Base-by-base conservation (phyloP, 1,140 invertebrate genomes). In the Zaprionus vittiger region DNA sequence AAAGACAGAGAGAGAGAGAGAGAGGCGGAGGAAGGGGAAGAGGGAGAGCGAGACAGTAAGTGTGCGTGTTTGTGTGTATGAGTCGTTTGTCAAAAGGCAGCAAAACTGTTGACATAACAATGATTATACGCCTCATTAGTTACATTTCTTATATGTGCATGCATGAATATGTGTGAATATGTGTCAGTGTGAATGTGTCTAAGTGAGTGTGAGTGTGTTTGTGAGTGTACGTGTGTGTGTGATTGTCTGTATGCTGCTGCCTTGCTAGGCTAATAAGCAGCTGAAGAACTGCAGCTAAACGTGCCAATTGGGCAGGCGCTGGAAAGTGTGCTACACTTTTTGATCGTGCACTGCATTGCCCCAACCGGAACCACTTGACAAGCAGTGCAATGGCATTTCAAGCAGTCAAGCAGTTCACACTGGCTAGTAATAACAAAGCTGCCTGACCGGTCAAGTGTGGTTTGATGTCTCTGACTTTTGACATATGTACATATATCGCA, bases 81-180 rank as follows among this genome's bases (percentile, higher is more conserved):
- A 68, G 65, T 73, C 79, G 86, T 90, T 85, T 89, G 85, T 89
- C 85, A 90, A 82, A 90, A 90, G 81, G 73, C 79, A 91, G 79
- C 76, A 82, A 90, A 90, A 91, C 86, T 91, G 85, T 90, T 90
- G 85, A 90, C 85, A 90, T 91, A 90, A 90, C 85, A 91, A 90
- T 90, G 85, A 90, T 90, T 90, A 90, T 90, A 91, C 86, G 85
- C 81, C 85, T 90, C 85, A 90, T 90, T 90, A 90, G 85, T 85
- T 84, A 90, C 82, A 91, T 90, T 80, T 80, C 75, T 61, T 68
- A 41, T 26, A 31, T 72, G 12, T 70, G 54, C 17, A 12, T 55
- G 47, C 70, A 37, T 37, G n/a, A 61, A 47, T 68, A 15, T 59
- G 49, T 55, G 14, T 77, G 54, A 49, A 55, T 63, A 52, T 73